A percentile compares a stretch with the other conserved stretches of the same genome.
phyloP scores from a whole-genome alignment of 1,140 invertebrate species.

The Protaetia brevitarsis region DNA sequence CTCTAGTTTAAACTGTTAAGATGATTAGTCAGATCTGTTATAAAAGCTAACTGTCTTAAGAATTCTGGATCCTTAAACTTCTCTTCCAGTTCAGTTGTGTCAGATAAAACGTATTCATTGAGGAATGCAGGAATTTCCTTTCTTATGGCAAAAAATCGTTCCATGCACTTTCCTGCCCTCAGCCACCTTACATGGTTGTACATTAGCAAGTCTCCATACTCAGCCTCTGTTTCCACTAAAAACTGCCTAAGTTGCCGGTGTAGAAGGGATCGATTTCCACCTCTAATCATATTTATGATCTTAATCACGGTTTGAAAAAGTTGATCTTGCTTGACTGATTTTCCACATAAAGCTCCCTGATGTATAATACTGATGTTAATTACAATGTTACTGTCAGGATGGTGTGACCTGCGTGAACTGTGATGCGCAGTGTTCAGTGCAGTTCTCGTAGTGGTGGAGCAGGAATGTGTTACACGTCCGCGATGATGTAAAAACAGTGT shows the following conservation, averaged over 20 bases:
- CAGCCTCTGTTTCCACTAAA: background rate
- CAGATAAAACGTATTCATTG: conserved; percentile 22
- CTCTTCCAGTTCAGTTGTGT: too few species aligned
- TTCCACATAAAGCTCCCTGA: conserved; percentile 31
- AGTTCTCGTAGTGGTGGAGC: too few species aligned
- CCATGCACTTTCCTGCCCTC: background rate
- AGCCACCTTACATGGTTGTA: conserved; percentile 22
- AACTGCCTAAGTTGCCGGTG: conserved; percentile 24
- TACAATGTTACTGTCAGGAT: too few species aligned
- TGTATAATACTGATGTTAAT: conserved; percentile 34
- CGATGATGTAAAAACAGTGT: too few species aligned
- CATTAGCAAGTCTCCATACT: conserved; percentile 21
- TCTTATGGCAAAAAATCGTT: conserved; percentile 24
- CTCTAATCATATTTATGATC: too few species aligned
- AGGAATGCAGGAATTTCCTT: conserved; percentile 25
- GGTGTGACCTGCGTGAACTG: too few species aligned
- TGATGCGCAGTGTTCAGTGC: too few species aligned
- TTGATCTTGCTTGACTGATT: conserved; percentile 29
- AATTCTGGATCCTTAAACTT: too few species aligned
- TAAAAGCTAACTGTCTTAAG: conserved; percentile 14
- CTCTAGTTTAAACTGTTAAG: too few species aligned
- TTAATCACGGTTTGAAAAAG: conserved; percentile 30
- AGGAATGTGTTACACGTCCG: too few species aligned
- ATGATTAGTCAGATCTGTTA: background rate
- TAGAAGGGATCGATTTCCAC: too few species aligned